Percentiles rank a stretch among this genome's conserved stretches.
phyloP scores from a whole-genome alignment of 30 jellyfish, hydroid and myxozoan species.

The Aurelia coerulea region DNA sequence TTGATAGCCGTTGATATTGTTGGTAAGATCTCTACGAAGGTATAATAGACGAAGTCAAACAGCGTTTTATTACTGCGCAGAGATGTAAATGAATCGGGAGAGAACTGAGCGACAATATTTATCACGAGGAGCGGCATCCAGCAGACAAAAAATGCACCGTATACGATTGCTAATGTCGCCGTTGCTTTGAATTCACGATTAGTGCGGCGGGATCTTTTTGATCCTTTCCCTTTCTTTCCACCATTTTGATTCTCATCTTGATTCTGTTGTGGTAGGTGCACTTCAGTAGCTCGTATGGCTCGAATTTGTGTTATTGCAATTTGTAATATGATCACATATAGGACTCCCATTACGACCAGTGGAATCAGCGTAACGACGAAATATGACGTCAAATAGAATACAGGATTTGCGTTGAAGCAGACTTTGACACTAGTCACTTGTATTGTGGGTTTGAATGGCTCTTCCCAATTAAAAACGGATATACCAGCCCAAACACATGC shows the following conservation, averaged over 20 bases:
- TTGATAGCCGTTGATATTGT: constrained; percentile 77
- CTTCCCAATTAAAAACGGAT: constrained; percentile 79
- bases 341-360: constrained; percentile 65
- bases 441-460: neutral
- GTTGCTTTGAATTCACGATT: constrained; percentile 92
- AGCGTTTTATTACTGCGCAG: constrained; percentile 32
- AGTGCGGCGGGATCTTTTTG: constrained; percentile 60
- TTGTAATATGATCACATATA: constrained; percentile 68
- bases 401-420: constrained; percentile 66
- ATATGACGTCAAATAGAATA: constrained; percentile 75
- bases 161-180: constrained; percentile 89
- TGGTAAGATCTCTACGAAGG: constrained; percentile 80
- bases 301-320: constrained; percentile 86
- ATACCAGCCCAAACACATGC: constrained; percentile 70
- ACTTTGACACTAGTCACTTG: neutral
- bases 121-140: constrained; percentile 87
- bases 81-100: constrained; percentile 3
- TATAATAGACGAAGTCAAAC: constrained; percentile 58
- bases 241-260: constrained; percentile 18
- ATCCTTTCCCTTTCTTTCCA: constrained; percentile 45
- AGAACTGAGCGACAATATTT: constrained; percentile 50
- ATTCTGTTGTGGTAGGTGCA: constrained; percentile 47
- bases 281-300: constrained; percentile 82
- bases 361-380: constrained; percentile 78
- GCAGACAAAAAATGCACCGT: constrained; percentile 87